Base-by-base conservation (phyloP, 2,888 invertebrate species). In the Agrotis ipsilon region DNA sequence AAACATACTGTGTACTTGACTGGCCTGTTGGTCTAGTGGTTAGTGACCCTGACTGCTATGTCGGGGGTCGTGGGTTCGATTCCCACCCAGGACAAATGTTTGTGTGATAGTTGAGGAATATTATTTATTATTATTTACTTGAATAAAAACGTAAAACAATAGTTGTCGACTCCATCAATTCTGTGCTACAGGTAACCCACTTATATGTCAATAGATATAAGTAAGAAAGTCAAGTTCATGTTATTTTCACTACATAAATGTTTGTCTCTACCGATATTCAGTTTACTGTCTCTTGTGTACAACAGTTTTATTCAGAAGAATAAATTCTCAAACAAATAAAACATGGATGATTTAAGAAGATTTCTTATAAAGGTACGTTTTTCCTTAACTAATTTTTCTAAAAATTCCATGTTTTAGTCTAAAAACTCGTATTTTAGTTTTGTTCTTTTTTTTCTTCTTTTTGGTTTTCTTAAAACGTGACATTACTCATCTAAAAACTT, bases 181-280 rank as follows among this genome's bases (percentile, higher is more conserved):
- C 82, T 76, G 45, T 88, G 85, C 86, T 68, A 16, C 11, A 45
- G 62, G 24, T 48, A 86, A 84, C 82, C 87, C 68, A 86, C 83
- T 82, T 90, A 86, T 74, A 79, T 70, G 75, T 79, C 69, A 82
- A 83, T 74, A 77, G 43, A 69, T 91, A 92, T 93, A 93, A 89
- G 91, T 87, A 88, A 81, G 80, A 90, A 90, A 88, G 86, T 86
- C 89, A 94, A 94, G 94, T 93, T 94, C 93, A 94, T 87, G 87
- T 86, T 66, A 82, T 78, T 89, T 89, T 89, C 89, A 91, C 87
- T 89, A 64, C 75, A 74, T 66, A 75, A 60, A 6, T 59, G 48
- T 52, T 39, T 54, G 27, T 11, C 46, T 62, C 54, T 49, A 62
- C 59, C 70, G 18, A 49, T 51, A 7, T 43, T 32, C 43, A 19